Base-by-base conservation (phyloP, 2,797 vertebrate species). In the Leptodactylus fallax region DNA sequence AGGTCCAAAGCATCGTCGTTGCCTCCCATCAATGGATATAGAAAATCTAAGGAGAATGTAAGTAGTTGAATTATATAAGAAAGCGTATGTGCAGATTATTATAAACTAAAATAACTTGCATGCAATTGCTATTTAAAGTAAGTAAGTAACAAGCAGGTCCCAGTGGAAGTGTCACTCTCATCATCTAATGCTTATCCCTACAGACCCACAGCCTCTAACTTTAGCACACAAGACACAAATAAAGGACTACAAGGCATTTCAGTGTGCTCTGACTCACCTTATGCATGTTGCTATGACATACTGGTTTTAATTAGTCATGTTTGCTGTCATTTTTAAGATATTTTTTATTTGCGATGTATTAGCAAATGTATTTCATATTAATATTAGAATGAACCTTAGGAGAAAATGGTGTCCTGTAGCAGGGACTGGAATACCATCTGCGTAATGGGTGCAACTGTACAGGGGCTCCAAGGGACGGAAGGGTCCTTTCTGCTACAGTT, bases 21-120 rank as follows among this genome's bases (percentile, higher is more conserved):
- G 6, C 98, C 98, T 61, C 97, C 97, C 0, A 94, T 97, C 91
- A 95, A 95, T 92, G 96, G 95, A 95, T 96, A 93, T 90, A 94
- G 95, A 86, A 98, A 96, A 90, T 96, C 95, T 90, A 98, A 97
- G 91, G 96, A 95, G 93, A 97, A 95, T n/a, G 98, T 99, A 96
- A 98, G 98, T 96, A 92, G 90, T 56, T 81, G 5, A 53, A 72
- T 47, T 71, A 58, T n/a, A n/a, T 53, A 53, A 55, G 14, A 49
- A 69, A 27, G 19, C 16, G 3, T 36, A 2, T 51, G 49, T 77
- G 47, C 49, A 23, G 12, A 53, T 77, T 21, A 77, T 2, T 51
- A 14, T 13, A 7, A 53, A 51, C 72, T 13, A 23, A 77, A 77
- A 53, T 53, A 77, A 23, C 21, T 23, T 77, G 19, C 49, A 53